Evolutionary conservation across 2,113 vertebrate species (phyloP).

Genomic region (Gnathonemus echidnorhynchus): DNA sequence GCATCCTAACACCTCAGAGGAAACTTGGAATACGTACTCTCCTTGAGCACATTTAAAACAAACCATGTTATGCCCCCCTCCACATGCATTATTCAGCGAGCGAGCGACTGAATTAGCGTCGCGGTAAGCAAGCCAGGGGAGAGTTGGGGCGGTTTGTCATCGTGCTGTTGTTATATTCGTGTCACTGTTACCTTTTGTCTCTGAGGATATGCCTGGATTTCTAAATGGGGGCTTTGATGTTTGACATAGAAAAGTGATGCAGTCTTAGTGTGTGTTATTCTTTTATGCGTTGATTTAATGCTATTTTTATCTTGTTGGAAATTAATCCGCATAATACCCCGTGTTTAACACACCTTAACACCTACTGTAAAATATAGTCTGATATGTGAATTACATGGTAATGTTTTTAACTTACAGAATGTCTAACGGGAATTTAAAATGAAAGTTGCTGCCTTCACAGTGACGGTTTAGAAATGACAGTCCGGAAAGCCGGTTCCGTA

Average conservation of each 20-base stretch:
- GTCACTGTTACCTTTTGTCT: constrained; percentile 4
- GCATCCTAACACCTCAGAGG: neutral
- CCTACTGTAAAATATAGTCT: neutral
- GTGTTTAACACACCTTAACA: neutral
- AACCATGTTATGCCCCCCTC: neutral
- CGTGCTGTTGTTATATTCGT: neutral
- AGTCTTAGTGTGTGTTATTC: neutral
- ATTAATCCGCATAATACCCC: neutral
- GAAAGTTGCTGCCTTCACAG: neutral
- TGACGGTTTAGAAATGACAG: neutral
- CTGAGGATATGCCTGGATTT: neutral
- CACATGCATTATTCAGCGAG: neutral
- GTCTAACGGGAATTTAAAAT: neutral
- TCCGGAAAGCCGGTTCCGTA: neutral
- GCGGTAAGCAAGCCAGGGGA: neutral
- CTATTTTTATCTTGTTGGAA: neutral
- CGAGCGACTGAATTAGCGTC: neutral
- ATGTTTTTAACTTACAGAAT: neutral
- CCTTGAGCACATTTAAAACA: neutral
- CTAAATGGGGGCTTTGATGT: neutral
- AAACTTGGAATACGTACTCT: neutral
- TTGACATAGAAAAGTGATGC: neutral
- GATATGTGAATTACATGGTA: neutral
- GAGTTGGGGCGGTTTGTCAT: neutral
- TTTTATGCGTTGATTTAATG: neutral